Evolutionary conservation across 2,113 vertebrate species (phyloP), one percentile per base, ranked within the genome.

Genomic region (Cryptotis parvus): DNA sequence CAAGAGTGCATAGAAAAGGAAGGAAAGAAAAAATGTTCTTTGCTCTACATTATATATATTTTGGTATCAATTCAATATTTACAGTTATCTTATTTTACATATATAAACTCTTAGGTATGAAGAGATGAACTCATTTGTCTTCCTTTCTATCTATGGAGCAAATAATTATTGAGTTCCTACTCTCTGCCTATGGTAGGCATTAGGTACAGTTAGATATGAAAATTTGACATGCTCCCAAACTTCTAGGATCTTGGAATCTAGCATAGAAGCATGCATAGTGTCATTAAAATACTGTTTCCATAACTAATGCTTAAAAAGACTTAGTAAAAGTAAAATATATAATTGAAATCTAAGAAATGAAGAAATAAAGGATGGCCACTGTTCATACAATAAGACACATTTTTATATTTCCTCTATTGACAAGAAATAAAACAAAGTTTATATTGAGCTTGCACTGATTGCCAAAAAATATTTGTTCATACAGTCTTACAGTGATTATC

Each of bases 391-490:
- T 31, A 84, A 26, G 37, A 26, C n/a, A 37, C 16, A 43, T 9
- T 35, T 9, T 73, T 88, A 29, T 73, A 14, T 39, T 31, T 31
- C 2, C 37, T n/a, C 33, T 73, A 16, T 89, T 73, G 18, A 78
- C 43, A 35, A 73, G 55, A 80, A 79, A 84, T 89, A 78, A 84
- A 43, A n/a, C 35, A 31, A 92, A 89, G 35, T 79, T 26, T 2
- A 35, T 27, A 16, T 58, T 69, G 20, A 63, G 35, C 11, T 86
- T 74, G 61, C 61, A 75, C 14, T 69, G 7, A n/a, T 45, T 75
- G 69, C 27, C 45, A 85, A 63, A 80, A 45, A 26, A 24, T n/a
- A 69, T 35, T 6, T 85, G 68, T 74, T 68, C 68, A 80, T 55
- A 74, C 20, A 58, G 11, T 18, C 12, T 14, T 66, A 68, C 43